Conservation (phyloP, 2,888 invertebrate genomes). For the Tinea semifulvella region DNA sequence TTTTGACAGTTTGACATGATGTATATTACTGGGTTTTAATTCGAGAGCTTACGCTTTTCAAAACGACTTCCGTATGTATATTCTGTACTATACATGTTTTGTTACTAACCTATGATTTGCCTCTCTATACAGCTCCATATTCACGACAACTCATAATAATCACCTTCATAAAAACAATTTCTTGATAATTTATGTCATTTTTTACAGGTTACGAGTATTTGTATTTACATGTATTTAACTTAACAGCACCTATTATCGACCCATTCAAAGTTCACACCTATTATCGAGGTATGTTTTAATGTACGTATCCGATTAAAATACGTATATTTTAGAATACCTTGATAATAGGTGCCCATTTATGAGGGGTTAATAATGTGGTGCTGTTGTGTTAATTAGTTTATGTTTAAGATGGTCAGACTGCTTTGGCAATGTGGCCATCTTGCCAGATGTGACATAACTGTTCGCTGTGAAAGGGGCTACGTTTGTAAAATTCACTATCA, state of each 20-base stretch:
- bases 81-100: conserved; percentile 66
- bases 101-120: conserved; percentile 57
- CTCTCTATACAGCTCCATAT: conserved; percentile 34
- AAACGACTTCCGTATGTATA: conserved; percentile 41
- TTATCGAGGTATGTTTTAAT: too few species aligned
- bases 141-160: conserved; percentile 56
- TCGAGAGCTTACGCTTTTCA: conserved; percentile 66
- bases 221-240: conserved; percentile 39
- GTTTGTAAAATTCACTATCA: conserved; percentile 64
- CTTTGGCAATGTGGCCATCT: conserved; percentile 62
- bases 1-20: too few species aligned
- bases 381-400: too few species aligned
- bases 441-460: conserved; percentile 79
- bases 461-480: conserved; percentile 89
- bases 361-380: too few species aligned
- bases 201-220: conserved; percentile 61
- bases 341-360: too few species aligned
- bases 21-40: too few species aligned
- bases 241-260: too few species aligned
- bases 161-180: conserved; percentile 23
- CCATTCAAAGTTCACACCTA: too few species aligned
- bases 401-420: conserved; percentile 57
- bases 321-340: too few species aligned
- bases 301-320: too few species aligned
- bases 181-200: conserved; percentile 60